Conservation (phyloP, 2,113 vertebrate species). For the Cichladusa arquata region DNA sequence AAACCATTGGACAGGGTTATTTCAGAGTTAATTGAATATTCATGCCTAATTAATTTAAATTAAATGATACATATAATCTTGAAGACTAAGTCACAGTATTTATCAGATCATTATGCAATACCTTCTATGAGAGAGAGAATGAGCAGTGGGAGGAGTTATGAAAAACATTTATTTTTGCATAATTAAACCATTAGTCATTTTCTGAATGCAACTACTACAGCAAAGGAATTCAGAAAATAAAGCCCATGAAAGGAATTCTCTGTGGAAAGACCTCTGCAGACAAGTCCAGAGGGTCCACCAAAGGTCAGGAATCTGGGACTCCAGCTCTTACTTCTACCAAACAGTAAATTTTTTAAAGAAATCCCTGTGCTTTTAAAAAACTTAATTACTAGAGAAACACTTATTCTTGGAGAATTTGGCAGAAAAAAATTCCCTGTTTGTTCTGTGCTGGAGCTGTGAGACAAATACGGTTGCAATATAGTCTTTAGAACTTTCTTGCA, state of each 20-base stretch:
- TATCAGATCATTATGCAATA: not conserved
- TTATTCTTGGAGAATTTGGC: not conserved
- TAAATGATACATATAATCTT: not conserved
- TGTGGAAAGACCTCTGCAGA: not conserved
- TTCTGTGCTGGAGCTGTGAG: not conserved
- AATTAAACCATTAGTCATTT: not conserved
- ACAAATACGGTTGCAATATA: not conserved
- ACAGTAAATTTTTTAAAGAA: not conserved
- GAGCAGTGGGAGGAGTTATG: not conserved
- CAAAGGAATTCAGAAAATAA: not conserved
- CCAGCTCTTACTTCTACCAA: not conserved
- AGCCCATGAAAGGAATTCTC: not conserved
- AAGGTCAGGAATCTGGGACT: not conserved
- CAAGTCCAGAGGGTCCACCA: not conserved
- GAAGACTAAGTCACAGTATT: not conserved
- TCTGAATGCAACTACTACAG: not conserved
- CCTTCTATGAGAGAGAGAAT: not conserved
- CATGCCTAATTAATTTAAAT: not conserved
- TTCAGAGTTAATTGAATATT: constrained; percentile 2
- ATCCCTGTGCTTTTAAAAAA: not conserved
- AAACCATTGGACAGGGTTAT: not conserved
- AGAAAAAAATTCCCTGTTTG: not conserved
- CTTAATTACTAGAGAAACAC: not conserved
- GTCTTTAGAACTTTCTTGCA: not conserved
- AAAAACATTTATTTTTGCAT: not conserved